phyloP scores from a whole-genome alignment of 2,888 invertebrate genomes.

The Leucophenga maculata region DNA sequence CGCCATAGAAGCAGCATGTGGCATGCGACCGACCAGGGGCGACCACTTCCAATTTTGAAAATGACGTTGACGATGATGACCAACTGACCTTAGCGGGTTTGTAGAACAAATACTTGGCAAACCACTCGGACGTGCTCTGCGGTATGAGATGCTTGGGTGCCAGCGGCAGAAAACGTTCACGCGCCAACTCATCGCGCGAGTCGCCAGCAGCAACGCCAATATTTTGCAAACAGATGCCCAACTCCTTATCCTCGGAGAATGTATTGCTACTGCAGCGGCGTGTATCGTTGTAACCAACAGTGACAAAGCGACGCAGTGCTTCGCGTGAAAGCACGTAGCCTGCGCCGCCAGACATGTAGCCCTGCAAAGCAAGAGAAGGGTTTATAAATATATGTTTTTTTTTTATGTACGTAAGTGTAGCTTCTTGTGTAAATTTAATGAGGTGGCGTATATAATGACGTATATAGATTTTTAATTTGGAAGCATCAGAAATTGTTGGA shows the following conservation, averaged over 20 bases:
- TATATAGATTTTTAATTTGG: too few species aligned
- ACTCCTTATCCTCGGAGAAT: slow-evolving; percentile 64
- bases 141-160: slow-evolving; percentile 83
- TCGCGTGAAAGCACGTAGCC: slow-evolving; percentile 93
- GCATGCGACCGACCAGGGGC: background rate
- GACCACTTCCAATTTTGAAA: background rate
- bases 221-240: slow-evolving; percentile 83
- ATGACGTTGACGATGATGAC: background rate
- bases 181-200: slow-evolving; percentile 85
- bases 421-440: too few species aligned
- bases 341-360: slow-evolving; percentile 93
- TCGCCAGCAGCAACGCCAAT: slow-evolving; percentile 92
- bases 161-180: slow-evolving; percentile 94
- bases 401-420: too few species aligned
- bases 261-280: slow-evolving; percentile 72
- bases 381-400: too few species aligned
- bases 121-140: slow-evolving; percentile 87
- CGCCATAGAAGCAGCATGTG: too few species aligned
- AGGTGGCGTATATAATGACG: too few species aligned
- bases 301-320: slow-evolving; percentile 84
- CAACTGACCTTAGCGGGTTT: slow-evolving; percentile 79
- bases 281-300: slow-evolving; percentile 79
- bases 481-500: too few species aligned
- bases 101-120: slow-evolving; percentile 94
- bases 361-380: slow-evolving; percentile 70